These are phyloP conservation scores for Gymnoscopelus microlampas DNA, from an alignment of 2,797 vertebrate species.

Conservation along the genomic window DNA sequence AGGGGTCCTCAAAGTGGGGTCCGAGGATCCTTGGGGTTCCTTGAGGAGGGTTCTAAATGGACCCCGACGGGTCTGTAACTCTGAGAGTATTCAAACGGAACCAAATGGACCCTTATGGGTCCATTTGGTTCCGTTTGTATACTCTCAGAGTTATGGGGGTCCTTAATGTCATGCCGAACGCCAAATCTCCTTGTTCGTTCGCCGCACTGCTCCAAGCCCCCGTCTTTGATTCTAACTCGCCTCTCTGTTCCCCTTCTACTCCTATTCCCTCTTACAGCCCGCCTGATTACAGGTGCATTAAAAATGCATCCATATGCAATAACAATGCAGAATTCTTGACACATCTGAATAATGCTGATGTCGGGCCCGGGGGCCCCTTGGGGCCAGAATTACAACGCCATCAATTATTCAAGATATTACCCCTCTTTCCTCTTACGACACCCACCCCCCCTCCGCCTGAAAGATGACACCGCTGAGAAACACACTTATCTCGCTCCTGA, in stretches of 20 bases:
- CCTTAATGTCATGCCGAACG: no score
- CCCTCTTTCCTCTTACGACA: slow-evolving; percentile 23
- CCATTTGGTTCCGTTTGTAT: no score
- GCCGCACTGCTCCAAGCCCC: background rate
- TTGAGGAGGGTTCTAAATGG: no score
- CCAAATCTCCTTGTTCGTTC: slow-evolving; percentile 28
- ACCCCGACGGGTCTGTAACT: no score
- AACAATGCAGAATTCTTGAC: slow-evolving; percentile 53
- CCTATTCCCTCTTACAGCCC: slow-evolving; percentile 36
- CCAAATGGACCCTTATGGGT: no score
- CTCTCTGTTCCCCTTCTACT: slow-evolving; percentile 16
- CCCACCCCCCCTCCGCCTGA: slow-evolving; percentile 24
- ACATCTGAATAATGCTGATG: slow-evolving; percentile 75
- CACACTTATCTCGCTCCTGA: slow-evolving; percentile 62
- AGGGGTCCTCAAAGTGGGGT: no score
- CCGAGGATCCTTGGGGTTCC: no score
- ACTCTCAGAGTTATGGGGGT: no score
- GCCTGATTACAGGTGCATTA: slow-evolving; percentile 64
- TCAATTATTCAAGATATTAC: slow-evolving; percentile 82
- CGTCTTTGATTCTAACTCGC: no score
- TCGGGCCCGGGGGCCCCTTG: slow-evolving; percentile 65
- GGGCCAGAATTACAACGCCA: slow-evolving; percentile 65
- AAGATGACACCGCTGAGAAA: slow-evolving; percentile 65
- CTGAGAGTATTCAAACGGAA: no score
- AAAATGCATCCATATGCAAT: slow-evolving; percentile 74